A percentile compares a stretch with the other conserved stretches of the same genome.
Conservation (phyloP, 1,140 invertebrate genomes). For the Diuraphis noxia region DNA sequence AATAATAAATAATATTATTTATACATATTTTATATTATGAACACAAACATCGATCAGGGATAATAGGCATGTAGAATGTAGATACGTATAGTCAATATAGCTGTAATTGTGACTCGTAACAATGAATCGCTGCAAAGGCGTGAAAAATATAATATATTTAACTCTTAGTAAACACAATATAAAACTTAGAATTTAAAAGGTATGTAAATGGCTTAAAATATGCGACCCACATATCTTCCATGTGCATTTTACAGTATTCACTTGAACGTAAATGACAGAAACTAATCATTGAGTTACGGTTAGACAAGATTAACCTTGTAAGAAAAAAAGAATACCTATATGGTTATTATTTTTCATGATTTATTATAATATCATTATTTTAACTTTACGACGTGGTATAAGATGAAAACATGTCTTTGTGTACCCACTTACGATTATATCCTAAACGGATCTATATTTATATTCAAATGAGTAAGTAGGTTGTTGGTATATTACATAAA, state of each 20-base stretch:
- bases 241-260: not conserved
- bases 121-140: too few species aligned
- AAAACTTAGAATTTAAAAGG: not conserved
- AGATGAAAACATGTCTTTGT: not conserved
- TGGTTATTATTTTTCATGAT: not conserved
- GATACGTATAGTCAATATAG: not conserved
- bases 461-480: not conserved
- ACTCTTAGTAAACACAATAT: not conserved
- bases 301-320: not conserved
- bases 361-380: not conserved
- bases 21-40: not conserved
- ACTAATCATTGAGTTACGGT: not conserved
- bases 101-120: not conserved
- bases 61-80: not conserved
- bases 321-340: not conserved
- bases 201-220: not conserved
- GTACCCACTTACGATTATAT: not conserved
- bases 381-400: not conserved
- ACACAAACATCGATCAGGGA: not conserved
- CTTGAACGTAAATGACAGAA: not conserved
- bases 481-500: not conserved
- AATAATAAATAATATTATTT: not conserved
- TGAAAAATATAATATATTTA: too few species aligned
- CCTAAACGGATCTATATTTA: not conserved
- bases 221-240: not conserved